Evolutionary conservation across 1,140 invertebrate genomes (phyloP), one percentile per base, ranked within the genome.

Genomic region (Liolophura sinensis): DNA sequence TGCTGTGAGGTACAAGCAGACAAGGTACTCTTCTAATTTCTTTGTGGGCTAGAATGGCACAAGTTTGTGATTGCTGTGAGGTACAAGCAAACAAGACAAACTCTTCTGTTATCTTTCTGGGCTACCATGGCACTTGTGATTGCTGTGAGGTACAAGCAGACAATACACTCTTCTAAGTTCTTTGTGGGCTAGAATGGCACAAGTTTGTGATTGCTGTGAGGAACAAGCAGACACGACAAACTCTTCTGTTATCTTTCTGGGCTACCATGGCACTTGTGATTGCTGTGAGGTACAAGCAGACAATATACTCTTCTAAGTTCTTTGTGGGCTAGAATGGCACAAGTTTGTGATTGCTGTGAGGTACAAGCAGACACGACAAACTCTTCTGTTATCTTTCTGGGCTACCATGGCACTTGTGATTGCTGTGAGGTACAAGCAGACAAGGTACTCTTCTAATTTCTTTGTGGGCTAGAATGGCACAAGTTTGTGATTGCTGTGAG

Each of bases 361-460:
- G n/a, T n/a, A n/a, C n/a, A n/a, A n/a, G n/a, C n/a, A n/a, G n/a
- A n/a, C n/a, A n/a, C n/a, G n/a, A n/a, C n/a, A 61, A 75, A 77
- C 62, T 79, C 77, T 47, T 74, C 48, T 14, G 80, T 75, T 58
- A 78, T 76, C 9, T 61, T 58, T 22, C 77, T 64, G 54, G 78
- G 74, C 66, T 81, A 81, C 64, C 79, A 81, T 16, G 72, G 56
- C 6, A 81, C 79, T 61, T 79, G 73, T 54, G 76, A 78, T 77
- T 81, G 79, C 79, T 81, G 64, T 40, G 31, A 9, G 31, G 3
- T n/a, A n/a, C n/a, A n/a, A n/a, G 9, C 31, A 40, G 31, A 40
- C 9, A 40, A 40, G 3, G n/a, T n/a, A n/a, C n/a, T n/a, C n/a
- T n/a, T n/a, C n/a, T n/a, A n/a, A 40, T 40, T 40, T 40, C 31